Conservation (phyloP, 2,113 vertebrate genomes). For the Rhodinocichla rosea region DNA sequence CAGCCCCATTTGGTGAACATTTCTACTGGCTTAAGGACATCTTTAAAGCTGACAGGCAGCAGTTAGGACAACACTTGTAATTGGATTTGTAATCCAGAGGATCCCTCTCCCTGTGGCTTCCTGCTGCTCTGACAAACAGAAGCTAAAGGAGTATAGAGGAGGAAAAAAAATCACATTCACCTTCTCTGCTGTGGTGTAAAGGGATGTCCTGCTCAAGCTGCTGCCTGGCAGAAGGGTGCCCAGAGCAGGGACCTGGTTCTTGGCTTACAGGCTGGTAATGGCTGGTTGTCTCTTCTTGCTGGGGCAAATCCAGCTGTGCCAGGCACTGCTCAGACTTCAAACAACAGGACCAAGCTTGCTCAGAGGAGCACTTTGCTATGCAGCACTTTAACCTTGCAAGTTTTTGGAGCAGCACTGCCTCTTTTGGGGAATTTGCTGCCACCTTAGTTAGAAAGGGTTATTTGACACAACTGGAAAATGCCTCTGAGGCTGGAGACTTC, state of each 20-base stretch:
- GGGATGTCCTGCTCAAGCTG: neutral
- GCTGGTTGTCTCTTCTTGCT: neutral
- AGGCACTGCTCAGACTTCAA: neutral
- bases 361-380: neutral
- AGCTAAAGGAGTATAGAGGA: neutral
- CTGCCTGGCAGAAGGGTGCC: neutral
- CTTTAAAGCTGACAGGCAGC: neutral
- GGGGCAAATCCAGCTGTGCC: neutral
- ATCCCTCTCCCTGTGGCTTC: neutral
- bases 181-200: neutral
- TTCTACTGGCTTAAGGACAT: neutral
- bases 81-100: neutral
- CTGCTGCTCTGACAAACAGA: neutral
- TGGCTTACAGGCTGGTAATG: neutral
- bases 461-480: neutral
- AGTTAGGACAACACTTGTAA: neutral
- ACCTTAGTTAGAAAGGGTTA: neutral
- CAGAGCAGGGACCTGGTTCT: neutral
- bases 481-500: neutral
- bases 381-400: neutral
- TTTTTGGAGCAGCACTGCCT: fast-evolving
- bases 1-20: neutral
- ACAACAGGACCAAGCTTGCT: neutral
- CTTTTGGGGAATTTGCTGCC: neutral
- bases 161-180: neutral